Base-by-base conservation (phyloP, 2,888 invertebrate genomes). In the Cataglyphis livida region DNA sequence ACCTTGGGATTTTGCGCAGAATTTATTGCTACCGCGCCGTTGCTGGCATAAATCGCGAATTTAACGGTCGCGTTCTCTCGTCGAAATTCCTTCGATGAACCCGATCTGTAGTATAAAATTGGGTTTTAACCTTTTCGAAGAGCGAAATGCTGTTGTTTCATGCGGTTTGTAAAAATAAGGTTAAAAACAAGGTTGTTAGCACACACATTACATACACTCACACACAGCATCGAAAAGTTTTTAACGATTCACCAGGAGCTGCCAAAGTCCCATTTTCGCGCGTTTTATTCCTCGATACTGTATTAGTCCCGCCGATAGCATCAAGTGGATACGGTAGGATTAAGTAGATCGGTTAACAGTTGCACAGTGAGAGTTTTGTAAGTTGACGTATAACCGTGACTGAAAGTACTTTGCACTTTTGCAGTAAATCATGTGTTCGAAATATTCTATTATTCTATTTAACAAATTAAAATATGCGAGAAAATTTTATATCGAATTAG, bases 21-120 rank as follows among this genome's bases (percentile, higher is more conserved):
- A 79, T 79, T 79, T 79, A 79, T 79, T 59, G 59, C 76, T 70
- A n/a, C 38, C 54, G 70, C 28, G 7, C 44, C 74, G 44, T n/a
- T 51, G 38, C 76, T 48, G 76, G 54, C 76, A 76, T 79, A 79
- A 79, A 79, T 79, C 78, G 78, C 44, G 59, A 79, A 79, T 79
- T 79, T 79, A 73, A 79, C 78, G 44, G 73, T 59, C 74, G 21
- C 59, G 78, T 74, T 59, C 7, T 35, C 44, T 59, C 74, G 35
- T 79, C 78, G 78, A 73, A 79, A 79, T 79, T 79, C 74, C 59
- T 59, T 73, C 74, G 59, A 74, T 71, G 78, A 78, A 44, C 44
- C 21, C 41, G 54, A 28, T 28, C 15, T 41, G 41, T 38, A 28
- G 4, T 10, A 18, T 59, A 75, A 59, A 59, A 74, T 44, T 44